Evolutionary conservation across 1,140 invertebrate genomes (phyloP).

Genomic region (Nasonia vitripennis): DNA sequence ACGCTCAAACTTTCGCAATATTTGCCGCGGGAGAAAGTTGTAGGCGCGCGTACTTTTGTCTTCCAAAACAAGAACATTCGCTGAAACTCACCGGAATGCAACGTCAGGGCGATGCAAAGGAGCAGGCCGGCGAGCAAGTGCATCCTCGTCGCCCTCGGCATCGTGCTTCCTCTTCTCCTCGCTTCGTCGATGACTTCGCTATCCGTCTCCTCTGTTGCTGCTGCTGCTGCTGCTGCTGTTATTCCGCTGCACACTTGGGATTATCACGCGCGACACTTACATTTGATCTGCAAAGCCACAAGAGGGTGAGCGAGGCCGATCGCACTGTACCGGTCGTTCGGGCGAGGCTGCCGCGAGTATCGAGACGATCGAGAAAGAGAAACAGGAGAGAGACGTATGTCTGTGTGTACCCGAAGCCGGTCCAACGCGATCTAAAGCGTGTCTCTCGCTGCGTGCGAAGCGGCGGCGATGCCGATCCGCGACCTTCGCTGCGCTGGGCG

Average conservation of each 20-base stretch:
- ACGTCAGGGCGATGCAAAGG: conserved; percentile 60
- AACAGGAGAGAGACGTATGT: not conserved
- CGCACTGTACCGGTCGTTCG: not conserved
- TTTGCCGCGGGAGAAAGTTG: no score
- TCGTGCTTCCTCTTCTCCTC: conserved; percentile 60
- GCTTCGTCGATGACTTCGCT: conserved; percentile 29
- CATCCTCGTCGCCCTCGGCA: conserved; percentile 60
- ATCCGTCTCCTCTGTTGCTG: not conserved
- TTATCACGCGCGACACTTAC: conserved; percentile 67
- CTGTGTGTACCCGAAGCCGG: not conserved
- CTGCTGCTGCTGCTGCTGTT: conserved; percentile 51
- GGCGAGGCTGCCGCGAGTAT: not conserved
- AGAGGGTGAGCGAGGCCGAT: not conserved
- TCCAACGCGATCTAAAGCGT: not conserved
- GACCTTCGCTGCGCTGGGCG: not conserved
- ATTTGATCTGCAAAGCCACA: conserved; percentile 68
- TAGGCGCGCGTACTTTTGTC: no score
- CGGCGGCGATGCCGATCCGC: not conserved
- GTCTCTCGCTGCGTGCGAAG: not conserved
- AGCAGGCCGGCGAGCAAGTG: conserved; percentile 63
- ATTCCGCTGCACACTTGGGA: conserved; percentile 55
- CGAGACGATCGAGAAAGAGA: not conserved
- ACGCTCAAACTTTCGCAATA: not conserved
- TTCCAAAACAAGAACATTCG: no score
- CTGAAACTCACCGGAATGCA: conserved; percentile 63